These are phyloP conservation scores for Calameuta filiformis DNA, from an alignment of 2,888 invertebrate species.

Conservation along the genomic window DNA sequence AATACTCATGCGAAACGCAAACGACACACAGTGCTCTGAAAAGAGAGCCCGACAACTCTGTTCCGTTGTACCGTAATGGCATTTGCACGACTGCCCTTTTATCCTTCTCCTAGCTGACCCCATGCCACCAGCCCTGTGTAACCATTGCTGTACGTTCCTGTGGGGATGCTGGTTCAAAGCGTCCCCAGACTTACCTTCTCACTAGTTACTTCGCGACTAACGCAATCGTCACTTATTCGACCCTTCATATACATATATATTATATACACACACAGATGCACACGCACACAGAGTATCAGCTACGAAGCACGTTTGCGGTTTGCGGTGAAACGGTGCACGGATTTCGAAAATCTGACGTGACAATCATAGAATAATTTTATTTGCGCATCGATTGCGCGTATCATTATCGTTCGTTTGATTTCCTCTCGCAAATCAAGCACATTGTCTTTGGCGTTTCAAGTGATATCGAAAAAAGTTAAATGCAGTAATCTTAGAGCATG, in stretches of 20 bases:
- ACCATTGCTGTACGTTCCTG: neutral
- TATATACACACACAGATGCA: too few species aligned
- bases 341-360: too few species aligned
- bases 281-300: too few species aligned
- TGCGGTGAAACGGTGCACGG: too few species aligned
- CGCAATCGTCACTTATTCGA: neutral
- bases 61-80: neutral
- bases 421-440: too few species aligned
- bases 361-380: too few species aligned
- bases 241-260: neutral
- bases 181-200: neutral
- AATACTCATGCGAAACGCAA: neutral
- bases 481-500: too few species aligned
- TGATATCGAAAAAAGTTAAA: too few species aligned
- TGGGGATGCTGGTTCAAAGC: neutral
- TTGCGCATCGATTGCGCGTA: too few species aligned
- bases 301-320: too few species aligned
- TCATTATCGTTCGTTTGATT: too few species aligned
- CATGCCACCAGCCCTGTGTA: neutral
- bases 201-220: neutral
- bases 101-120: neutral
- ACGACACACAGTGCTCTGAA: neutral
- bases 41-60: neutral
- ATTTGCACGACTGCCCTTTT: neutral
- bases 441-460: too few species aligned